Evolutionary conservation across 2,797 vertebrate genomes (phyloP).

Genomic region (Paramormyrops hopkinsi): DNA sequence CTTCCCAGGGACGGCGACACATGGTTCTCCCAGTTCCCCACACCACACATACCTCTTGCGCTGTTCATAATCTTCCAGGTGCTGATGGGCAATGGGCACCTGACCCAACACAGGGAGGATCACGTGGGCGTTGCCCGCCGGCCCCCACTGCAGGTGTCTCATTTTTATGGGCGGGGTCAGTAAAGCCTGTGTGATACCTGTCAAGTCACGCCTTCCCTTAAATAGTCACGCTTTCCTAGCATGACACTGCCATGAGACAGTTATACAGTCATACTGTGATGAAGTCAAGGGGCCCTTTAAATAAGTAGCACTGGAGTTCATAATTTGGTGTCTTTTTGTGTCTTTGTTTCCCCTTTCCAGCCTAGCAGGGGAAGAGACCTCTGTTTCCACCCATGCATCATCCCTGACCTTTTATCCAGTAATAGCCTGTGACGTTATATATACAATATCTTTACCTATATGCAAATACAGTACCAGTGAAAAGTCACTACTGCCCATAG

Average conservation of each 20-base stretch:
- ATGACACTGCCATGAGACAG: neutral
- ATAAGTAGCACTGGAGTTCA: neutral
- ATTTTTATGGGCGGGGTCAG: neutral
- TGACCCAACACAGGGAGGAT: neutral
- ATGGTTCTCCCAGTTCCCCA: neutral
- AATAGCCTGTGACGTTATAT: neutral
- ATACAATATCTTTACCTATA: neutral
- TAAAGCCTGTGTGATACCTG: neutral
- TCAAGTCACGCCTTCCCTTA: neutral
- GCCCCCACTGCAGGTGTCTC: neutral
- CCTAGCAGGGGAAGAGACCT: neutral
- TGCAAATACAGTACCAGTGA: neutral
- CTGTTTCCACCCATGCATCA: neutral
- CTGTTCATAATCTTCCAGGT: neutral
- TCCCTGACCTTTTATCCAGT: neutral
- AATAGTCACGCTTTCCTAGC: neutral
- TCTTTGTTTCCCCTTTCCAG: neutral
- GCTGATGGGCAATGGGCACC: neutral
- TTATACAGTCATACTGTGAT: neutral
- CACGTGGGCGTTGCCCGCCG: neutral
- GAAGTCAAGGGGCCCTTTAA: neutral
- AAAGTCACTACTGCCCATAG: neutral
- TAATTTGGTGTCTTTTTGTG: neutral
- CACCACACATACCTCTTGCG: neutral
- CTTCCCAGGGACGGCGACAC: neutral